Base-by-base conservation (phyloP, 2,888 invertebrate genomes). In the Yponomeuta malinellus region DNA sequence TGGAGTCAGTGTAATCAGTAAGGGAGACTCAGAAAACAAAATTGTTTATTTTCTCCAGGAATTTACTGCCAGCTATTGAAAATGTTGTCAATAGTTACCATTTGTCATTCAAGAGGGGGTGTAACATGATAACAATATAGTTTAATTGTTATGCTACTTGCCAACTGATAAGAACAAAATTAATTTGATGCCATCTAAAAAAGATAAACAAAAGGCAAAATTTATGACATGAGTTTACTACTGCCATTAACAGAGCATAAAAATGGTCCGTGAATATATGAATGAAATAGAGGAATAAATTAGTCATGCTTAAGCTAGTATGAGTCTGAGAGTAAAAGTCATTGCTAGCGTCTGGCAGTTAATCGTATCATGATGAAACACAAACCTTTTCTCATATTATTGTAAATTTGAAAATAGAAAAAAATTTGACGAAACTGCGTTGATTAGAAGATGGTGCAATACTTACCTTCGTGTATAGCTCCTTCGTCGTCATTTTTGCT, bases 381-480 rank as follows among this genome's bases (percentile, higher is more conserved):
- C 48, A 6, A 3, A 2, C 48, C 5, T 48, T 48, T 48, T 48
- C 48, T 12, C 52, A 52, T n/a, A n/a, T n/a, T 5, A 52, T 52
- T 52, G 10, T 12, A 52, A 52, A 12, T 52, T 52, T 52, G 15
- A 52, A 52, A 52, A 52, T 10, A 52, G 12, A 2, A 12, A 52
- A 66, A 68, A 71, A 76, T 10, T 74, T 74, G 73, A 72, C 71
- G 72, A 74, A 65, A 43, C 43, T 43, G 43, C 43, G 43, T 10
- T 65, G 15, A 67, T 67, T 23, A 23, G n/a, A 33, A 63, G 59
- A n/a, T n/a, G 69, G 37, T 63, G 73, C 74, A 68, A 76, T 73
- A 72, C 77, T 83, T 88, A 93, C 93, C 92, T 92, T 91, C 29
- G 93, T 92, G 74, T 92, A 93, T 1, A 93, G 81, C 80, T 93